Base-by-base conservation (phyloP, 2,113 vertebrate genomes). In the Tursiops truncatus region DNA sequence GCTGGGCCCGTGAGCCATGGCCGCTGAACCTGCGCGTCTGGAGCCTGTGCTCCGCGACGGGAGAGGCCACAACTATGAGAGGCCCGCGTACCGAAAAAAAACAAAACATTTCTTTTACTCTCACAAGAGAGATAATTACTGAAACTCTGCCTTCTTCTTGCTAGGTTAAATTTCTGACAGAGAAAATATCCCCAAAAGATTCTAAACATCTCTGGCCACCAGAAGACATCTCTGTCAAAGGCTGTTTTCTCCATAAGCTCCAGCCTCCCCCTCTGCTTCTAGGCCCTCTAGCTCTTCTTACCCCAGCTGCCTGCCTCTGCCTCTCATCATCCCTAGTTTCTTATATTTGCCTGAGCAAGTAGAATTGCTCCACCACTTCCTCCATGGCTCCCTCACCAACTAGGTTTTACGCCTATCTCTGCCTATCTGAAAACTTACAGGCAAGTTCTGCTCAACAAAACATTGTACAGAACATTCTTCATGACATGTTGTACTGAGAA, bases 301-400 rank as follows among this genome's bases (percentile, higher is more conserved):
- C 25, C 36, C 36, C 81, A 74, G 44, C 50, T 96, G 44, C 68
- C 94, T 95, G 7, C 62, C 74, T 96, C 76, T 36, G 36, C 63
- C 38, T 91, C 31, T 73, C 77, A 31, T 89, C 73, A 68, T 53
- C 82, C 56, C 67, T 44, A 21, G 47, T 89, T 97, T 82, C 88
- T 83, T 71, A 28, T 95, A 82, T 73, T 97, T 91, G 73, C 67
- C 94, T 91, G 53, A 89, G 18, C 82, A 94, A 71, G 33, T 80
- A 70, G 53, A 91, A 67, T 26, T 73, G 10, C 1, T 90, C 20
- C 21, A 89, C 44, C 31, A 90, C 31, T 67, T 85, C 65, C 70
- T 60, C 50, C 28, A 38, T 10, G 8, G 15, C 47, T 89, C 68
- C 33, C n/a, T 91, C 20, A 82, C 13, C 26, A 89, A 76, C 15